These are phyloP conservation scores for Limosa lapponica DNA, from an alignment of 2,797 vertebrate genomes.

Conservation along the genomic window DNA sequence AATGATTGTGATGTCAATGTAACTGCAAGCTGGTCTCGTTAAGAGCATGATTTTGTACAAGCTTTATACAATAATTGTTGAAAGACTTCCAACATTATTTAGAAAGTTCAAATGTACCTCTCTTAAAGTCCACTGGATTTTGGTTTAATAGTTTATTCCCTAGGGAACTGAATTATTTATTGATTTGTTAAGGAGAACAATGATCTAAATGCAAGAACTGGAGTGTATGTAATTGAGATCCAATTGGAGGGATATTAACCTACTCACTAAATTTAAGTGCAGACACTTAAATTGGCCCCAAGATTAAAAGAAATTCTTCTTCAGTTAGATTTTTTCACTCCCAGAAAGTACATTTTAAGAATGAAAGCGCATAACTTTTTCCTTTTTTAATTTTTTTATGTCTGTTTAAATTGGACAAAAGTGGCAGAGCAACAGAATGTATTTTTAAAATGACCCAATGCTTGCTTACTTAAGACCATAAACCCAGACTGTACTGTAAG, in stretches of 20 bases:
- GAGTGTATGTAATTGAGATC: conserved; percentile 13
- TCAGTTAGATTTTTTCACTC: neutral
- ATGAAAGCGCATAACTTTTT: neutral
- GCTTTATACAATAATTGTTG: neutral
- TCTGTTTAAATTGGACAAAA: neutral
- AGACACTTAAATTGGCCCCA: neutral
- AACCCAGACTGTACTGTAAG: neutral
- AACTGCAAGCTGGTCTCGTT: neutral
- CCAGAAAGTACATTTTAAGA: neutral
- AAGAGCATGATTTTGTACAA: neutral
- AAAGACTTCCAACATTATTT: neutral
- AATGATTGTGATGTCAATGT: neutral
- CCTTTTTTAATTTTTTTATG: neutral
- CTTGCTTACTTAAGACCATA: neutral
- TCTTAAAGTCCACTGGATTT: neutral
- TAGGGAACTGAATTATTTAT: conserved; percentile 11
- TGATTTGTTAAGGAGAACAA: conserved; percentile 27
- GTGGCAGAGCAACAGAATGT: neutral
- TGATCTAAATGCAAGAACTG: conserved; percentile 39
- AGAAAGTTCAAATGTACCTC: neutral
- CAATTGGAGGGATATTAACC: neutral
- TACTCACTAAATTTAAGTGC: conserved; percentile 32
- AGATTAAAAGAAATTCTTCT: conserved; percentile 6
- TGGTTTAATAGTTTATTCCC: neutral
- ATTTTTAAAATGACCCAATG: neutral